Percentiles rank a stretch among this genome's conserved stretches.
Conservation (phyloP, 2,113 vertebrate species). For the Lepus timidus region DNA sequence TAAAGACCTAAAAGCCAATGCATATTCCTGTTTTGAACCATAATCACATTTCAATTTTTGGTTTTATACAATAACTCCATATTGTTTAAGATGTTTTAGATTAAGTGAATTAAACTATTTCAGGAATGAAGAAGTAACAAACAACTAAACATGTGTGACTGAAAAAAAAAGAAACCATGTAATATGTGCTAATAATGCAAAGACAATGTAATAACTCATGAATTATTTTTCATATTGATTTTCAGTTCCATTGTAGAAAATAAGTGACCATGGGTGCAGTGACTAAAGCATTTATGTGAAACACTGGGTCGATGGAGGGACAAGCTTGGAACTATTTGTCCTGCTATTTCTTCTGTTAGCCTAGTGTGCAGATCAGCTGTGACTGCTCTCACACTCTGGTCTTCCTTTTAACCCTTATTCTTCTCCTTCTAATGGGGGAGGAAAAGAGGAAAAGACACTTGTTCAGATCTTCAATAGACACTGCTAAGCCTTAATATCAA, state of each 20-base stretch:
- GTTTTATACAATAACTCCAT: not conserved
- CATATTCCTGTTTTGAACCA: not conserved
- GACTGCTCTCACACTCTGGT: not conserved
- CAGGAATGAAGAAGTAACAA: not conserved
- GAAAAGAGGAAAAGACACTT: not conserved
- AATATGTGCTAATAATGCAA: not conserved
- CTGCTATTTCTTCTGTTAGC: not conserved
- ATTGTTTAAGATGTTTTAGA: not conserved
- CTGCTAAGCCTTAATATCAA: not conserved
- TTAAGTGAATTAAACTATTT: constrained; percentile 33
- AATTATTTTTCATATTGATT: constrained; percentile 63
- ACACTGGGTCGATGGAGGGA: not conserved
- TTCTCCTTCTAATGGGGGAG: not conserved
- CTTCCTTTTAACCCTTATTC: not conserved
- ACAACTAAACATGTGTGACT: not conserved
- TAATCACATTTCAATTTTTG: constrained; percentile 28
- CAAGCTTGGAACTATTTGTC: not conserved
- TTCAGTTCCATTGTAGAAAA: constrained; percentile 60
- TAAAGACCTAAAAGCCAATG: not conserved
- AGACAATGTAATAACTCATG: not conserved
- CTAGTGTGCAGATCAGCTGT: not conserved
- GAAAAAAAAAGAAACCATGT: not conserved
- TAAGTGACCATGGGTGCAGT: constrained; percentile 39
- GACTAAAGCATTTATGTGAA: constrained; percentile 59
- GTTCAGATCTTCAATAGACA: not conserved